A percentile compares a stretch with the other conserved stretches of the same genome.
Evolutionary conservation across 2,797 vertebrate species (phyloP).

Genomic region (Micromesistius poutassou): DNA sequence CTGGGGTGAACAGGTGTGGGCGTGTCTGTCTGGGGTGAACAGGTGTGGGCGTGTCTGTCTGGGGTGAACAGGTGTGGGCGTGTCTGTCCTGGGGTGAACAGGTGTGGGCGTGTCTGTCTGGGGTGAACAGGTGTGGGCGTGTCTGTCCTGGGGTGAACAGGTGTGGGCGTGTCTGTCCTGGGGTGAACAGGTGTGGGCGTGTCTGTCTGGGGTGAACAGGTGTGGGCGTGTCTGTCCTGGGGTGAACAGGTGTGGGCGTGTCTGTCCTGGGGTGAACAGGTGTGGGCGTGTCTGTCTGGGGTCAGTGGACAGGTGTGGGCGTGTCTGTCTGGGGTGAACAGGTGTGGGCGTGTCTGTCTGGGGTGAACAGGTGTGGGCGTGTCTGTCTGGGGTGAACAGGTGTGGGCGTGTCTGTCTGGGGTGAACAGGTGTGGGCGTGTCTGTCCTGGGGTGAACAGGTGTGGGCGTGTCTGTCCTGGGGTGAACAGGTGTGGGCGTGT

Average conservation of each 20-base stretch:
- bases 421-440: constrained; percentile 75
- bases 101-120: too few species aligned
- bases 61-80: constrained; percentile 69
- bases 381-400: neutral
- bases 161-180: neutral
- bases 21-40: neutral
- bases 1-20: too few species aligned
- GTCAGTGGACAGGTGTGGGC: too few species aligned
- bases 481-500: neutral
- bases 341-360: constrained; percentile 64
- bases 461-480: too few species aligned
- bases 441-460: too few species aligned
- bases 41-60: constrained; percentile 60
- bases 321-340: neutral
- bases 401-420: constrained; percentile 63
- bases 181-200: constrained; percentile 45
- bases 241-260: too few species aligned
- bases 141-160: too few species aligned
- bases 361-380: neutral
- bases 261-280: neutral
- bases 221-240: constrained; percentile 73
- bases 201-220: constrained; percentile 51
- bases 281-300: too few species aligned
- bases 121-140: neutral
- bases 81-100: constrained; percentile 48